Evolutionary conservation across 53 echinoderm and acorn worm species (phyloP).

Genomic region (Zoroaster sp.): DNA sequence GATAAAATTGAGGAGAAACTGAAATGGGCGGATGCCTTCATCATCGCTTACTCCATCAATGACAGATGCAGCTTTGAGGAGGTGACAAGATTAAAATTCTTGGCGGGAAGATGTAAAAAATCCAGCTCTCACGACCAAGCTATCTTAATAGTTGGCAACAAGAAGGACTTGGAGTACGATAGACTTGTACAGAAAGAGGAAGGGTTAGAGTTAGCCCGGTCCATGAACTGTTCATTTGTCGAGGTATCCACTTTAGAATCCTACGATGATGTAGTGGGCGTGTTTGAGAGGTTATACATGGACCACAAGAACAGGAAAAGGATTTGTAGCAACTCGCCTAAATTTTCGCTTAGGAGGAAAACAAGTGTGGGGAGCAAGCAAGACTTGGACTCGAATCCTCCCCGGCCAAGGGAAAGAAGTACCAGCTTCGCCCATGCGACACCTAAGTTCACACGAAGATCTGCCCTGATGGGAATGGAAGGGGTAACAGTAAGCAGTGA

Average conservation of each 20-base stretch:
- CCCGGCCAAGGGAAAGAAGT: constrained; percentile 78
- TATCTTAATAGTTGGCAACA: constrained; percentile 90
- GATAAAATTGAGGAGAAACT: constrained; percentile 88
- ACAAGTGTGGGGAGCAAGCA: constrained; percentile 59
- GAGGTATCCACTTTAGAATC: constrained; percentile 84
- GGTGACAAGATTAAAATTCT: constrained; percentile 84
- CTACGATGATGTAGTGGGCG: constrained; percentile 75
- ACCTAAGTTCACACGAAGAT: constrained; percentile 22
- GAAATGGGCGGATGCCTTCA: constrained; percentile 96
- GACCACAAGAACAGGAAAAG: constrained; percentile 71
- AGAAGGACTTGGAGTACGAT: constrained; percentile 83
- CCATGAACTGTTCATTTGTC: constrained; percentile 73
- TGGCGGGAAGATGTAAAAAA: constrained; percentile 71
- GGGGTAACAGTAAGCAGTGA: neutral
- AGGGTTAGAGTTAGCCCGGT: constrained; percentile 68
- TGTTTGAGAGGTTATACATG: constrained; percentile 71
- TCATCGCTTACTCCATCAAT: constrained; percentile 92
- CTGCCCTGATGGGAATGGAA: neutral
- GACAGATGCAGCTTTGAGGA: constrained; percentile 96
- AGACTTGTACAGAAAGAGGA: constrained; percentile 75
- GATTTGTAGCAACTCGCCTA: constrained; percentile 63
- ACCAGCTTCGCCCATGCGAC: constrained; percentile 74
- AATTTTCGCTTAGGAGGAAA: constrained; percentile 70
- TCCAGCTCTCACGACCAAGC: constrained; percentile 79
- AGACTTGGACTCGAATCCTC: constrained; percentile 80